Conservation (phyloP, 2,797 vertebrate genomes). For the Linurgus olivaceus region DNA sequence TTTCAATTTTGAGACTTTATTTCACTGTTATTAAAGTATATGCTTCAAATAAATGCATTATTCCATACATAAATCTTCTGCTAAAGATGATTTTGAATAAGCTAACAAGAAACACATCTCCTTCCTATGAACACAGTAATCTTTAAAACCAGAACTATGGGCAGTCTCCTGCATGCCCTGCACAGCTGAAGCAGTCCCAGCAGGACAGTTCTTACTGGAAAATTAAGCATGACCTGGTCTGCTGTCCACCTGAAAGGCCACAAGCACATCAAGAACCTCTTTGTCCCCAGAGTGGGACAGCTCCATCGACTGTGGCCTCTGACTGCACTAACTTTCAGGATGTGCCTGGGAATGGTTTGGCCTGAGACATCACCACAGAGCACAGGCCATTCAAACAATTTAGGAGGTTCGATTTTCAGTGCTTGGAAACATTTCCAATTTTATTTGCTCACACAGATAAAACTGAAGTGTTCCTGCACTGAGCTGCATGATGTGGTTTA, state of each 20-base stretch:
- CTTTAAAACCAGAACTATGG: not conserved
- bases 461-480: not conserved
- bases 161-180: not conserved
- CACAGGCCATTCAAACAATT: not conserved
- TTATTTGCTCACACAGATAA: not conserved
- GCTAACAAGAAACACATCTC: not conserved
- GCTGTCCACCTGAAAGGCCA: not conserved
- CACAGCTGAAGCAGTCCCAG: not conserved
- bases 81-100: not conserved
- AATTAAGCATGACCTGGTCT: not conserved
- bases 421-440: not conserved
- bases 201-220: not conserved
- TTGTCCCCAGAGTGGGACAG: not conserved
- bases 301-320: not conserved
- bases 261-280: rapidly evolving
- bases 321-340: not conserved
- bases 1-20: not conserved
- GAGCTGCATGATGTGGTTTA: not conserved
- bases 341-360: not conserved
- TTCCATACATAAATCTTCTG: not conserved
- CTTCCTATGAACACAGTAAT: not conserved
- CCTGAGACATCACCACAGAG: not conserved
- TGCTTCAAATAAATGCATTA: not conserved
- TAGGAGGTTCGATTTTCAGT: not conserved
- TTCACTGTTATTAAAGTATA: not conserved